Base-by-base conservation (phyloP, 1,140 invertebrate genomes). In the Heliconius hermathena region DNA sequence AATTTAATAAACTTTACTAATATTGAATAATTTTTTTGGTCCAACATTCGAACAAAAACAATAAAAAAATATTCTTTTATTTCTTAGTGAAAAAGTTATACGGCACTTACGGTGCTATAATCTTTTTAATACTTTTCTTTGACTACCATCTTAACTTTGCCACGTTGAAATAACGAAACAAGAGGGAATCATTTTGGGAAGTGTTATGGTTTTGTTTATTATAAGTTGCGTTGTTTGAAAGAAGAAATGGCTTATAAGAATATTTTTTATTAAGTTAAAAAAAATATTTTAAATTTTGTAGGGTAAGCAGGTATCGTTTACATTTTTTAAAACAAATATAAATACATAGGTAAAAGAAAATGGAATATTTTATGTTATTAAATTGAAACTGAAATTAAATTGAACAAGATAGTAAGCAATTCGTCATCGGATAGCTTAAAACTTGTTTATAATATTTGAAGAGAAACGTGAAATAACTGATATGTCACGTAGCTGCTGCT, bases 171-270 rank as follows among this genome's bases (percentile, higher is more conserved):
- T 66, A 66, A 26, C 22, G 60, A 29, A 66, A 66, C 60, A 66
- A 29, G 60, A 29, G 60, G 60, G 60, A 66, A 66, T 66, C 60
- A 26, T 66, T 66, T 16, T 16, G 5, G 57, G 22, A 66, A 66
- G 22, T 66, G 11, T 66, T 66, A 66, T 66, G 60, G 60, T 66
- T 66, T 66, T 66, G 60, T 66, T 66, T 66, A 66, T 66, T 66
- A 66, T 66, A 66, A 66, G 60, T 29, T 66, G 11, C 3, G 26
- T 16, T 66, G 60, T 66, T 29, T 29, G n/a, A 16, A 29, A n/a
- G 9, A 66, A 26, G 22, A 66, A 66, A 66, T 66, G n/a, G 22
- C 26, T 66, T 16, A 66, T 66, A 66, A 57, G n/a, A 29, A 29
- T 66, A 29, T 66, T 29, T 4, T 57, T 66, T 60, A 26, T 60